A percentile compares a stretch with the other conserved stretches of the same genome.
phyloP scores from a whole-genome alignment of 2,113 vertebrate genomes.

The Corythaixoides concolor region DNA sequence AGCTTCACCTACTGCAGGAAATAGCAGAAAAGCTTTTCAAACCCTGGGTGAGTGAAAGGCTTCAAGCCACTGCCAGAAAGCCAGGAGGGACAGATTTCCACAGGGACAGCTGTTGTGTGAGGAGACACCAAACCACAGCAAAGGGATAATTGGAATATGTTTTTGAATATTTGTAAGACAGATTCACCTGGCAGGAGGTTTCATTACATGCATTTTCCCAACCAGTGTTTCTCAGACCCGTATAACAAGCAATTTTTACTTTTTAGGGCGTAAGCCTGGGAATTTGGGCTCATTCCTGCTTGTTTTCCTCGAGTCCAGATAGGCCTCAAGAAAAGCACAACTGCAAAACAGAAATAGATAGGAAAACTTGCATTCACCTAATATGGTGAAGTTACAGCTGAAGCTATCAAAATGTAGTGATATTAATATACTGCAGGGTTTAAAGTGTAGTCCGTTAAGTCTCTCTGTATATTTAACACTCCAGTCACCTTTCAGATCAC shows the following conservation, averaged over 20 bases:
- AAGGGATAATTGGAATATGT: not conserved
- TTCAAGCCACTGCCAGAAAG: not conserved
- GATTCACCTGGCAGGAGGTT: not conserved
- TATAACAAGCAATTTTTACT: not conserved
- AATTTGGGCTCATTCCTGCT: not conserved
- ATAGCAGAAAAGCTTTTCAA: not conserved
- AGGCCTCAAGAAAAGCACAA: not conserved
- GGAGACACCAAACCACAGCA: rapidly evolving
- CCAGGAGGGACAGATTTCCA: not conserved
- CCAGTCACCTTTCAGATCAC: not conserved
- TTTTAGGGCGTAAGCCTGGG: not conserved
- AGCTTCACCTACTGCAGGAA: not conserved
- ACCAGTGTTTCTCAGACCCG: not conserved
- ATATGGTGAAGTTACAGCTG: not conserved
- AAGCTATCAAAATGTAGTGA: not conserved
- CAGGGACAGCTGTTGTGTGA: not conserved
- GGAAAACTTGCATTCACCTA: not conserved
- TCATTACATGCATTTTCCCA: not conserved
- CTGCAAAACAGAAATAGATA: not conserved
- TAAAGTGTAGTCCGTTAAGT: not conserved
- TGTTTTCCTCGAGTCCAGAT: not conserved
- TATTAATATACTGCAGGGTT: not conserved
- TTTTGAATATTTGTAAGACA: not conserved
- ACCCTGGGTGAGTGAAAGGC: not conserved
- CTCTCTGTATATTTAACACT: not conserved